Base-by-base conservation (phyloP, 2,797 vertebrate genomes). In the Macrochelys suwanniensis region DNA sequence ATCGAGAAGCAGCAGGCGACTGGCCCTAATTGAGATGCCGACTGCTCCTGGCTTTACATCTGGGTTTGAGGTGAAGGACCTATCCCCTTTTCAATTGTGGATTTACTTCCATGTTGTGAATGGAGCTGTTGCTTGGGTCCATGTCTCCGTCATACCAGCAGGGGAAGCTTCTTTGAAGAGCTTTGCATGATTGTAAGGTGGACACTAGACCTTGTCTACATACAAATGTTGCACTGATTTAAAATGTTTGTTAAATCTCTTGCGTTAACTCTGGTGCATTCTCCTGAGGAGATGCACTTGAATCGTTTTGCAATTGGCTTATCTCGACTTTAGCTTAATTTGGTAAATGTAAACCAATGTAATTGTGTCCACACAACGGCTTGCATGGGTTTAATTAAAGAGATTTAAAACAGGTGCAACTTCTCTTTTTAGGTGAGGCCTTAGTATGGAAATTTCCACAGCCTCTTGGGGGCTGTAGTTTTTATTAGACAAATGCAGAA, bases 401-500 rank as follows among this genome's bases (percentile, higher is more conserved):
- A 57, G 65, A 5, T 31, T 50, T 47, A 28, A 13, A 42, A 42
- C 28, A 31, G 12, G 50, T 68, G 31, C 31, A 54, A 84, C 33
- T 56, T 50, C 51, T 50, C 26, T 74, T 53, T 37, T 65, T 83
- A 76, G 59, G 15, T 86, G 74, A 37, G 74, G 17, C 17, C 19
- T 77, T 68, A 47, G 7, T 51, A 21, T 59, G 51, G 51, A 37
- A 49, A 87, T 51, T 45, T 87, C 57, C 57, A 12, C 33, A 78
- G 26, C 51, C 76, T 2, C 76, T 23, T 37, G n/a, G 77, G 74
- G 56, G 2, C 28, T 68, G n/a, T 57, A 89, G 61, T 50, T 84
- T 3, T 0, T 80, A 16, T 26, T 4, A 0, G 53, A 13, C 33
- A 11, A 79, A n/a, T 45, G 61, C 59, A 77, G 23, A 28, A 15